phyloP scores from a whole-genome alignment of 2,113 vertebrate species.

The Bubalus kerabau region DNA sequence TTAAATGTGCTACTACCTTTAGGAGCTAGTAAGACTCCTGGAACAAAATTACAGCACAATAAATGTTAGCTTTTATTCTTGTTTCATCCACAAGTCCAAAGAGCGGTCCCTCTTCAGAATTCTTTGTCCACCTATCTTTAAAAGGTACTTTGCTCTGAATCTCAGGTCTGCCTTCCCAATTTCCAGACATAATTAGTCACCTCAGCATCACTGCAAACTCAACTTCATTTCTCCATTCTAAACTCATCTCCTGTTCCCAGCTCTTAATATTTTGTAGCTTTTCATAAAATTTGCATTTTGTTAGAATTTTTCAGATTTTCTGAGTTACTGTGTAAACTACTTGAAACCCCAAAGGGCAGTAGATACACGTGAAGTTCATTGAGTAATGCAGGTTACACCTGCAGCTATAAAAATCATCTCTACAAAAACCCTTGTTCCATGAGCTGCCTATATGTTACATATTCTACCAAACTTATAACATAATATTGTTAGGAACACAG shows the following conservation, averaged over 20 bases:
- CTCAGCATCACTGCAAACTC: background rate
- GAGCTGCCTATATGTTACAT: background rate
- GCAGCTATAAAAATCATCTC: background rate
- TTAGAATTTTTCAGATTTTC: background rate
- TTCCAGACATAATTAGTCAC: background rate
- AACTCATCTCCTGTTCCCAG: background rate
- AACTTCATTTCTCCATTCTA: background rate
- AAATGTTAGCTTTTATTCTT: too few relatives aligned
- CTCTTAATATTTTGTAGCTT: background rate
- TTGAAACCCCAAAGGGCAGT: background rate
- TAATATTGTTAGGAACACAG: background rate
- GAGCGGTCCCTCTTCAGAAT: too few relatives aligned
- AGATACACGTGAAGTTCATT: background rate
- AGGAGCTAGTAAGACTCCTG: too few relatives aligned
- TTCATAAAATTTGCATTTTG: background rate
- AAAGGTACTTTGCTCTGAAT: too few relatives aligned
- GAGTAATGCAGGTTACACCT: background rate
- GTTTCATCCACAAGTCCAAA: too few relatives aligned
- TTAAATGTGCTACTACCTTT: too few relatives aligned
- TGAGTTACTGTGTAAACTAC: background rate
- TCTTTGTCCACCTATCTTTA: too few relatives aligned
- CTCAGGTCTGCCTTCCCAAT: background rate
- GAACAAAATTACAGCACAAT: too few relatives aligned
- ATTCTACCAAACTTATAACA: background rate
- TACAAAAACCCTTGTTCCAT: background rate